These are phyloP conservation scores for Grallaria varia DNA, from an alignment of 2,113 vertebrate genomes.

Conservation along the genomic window DNA sequence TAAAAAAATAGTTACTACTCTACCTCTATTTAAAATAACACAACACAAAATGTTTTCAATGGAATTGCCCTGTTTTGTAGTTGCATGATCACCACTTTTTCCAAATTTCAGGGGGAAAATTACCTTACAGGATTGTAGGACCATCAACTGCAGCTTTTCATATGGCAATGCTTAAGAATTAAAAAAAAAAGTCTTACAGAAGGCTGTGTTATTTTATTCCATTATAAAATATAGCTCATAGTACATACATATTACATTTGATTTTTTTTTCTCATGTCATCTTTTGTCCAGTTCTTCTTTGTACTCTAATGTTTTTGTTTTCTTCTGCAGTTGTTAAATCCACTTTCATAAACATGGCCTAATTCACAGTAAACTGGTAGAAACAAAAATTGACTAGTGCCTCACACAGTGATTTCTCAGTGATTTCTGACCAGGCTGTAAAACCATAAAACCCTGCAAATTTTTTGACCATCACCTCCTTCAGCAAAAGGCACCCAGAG, in stretches of 20 bases:
- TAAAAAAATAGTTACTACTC: neutral
- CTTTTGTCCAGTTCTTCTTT: neutral
- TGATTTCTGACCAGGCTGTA: neutral
- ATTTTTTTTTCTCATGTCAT: neutral
- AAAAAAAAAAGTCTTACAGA: neutral
- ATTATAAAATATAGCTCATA: neutral
- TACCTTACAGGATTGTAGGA: neutral
- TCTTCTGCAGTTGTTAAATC: neutral
- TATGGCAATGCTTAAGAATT: neutral
- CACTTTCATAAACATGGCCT: neutral
- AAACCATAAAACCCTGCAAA: neutral
- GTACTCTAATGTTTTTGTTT: neutral
- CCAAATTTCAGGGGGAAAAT: neutral
- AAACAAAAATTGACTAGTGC: neutral
- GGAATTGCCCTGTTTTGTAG: neutral
- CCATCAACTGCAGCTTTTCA: neutral
- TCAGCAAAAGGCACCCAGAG: neutral
- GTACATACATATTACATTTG: neutral
- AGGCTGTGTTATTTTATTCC: neutral
- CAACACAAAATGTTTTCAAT: neutral
- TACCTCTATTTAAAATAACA: neutral
- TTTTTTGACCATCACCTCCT: neutral
- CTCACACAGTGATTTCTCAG: neutral
- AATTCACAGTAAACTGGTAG: neutral
- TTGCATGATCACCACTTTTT: neutral